phyloP scores from a whole-genome alignment of 2,797 vertebrate genomes.

The Trichosurus vulpecula region DNA sequence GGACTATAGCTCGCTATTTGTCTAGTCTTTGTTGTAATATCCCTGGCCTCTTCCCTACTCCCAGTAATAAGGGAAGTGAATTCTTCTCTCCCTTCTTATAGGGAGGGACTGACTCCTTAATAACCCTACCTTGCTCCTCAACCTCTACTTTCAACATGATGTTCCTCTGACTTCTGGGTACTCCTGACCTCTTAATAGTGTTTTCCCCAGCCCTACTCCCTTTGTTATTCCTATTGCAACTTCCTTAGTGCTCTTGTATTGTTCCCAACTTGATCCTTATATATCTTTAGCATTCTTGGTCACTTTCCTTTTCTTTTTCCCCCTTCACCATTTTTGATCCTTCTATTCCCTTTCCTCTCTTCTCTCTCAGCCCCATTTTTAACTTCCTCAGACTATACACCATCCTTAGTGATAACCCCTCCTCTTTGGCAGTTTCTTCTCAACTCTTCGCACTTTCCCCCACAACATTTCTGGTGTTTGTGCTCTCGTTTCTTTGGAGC shows the following conservation, averaged over 20 bases:
- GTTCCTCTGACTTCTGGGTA: not conserved
- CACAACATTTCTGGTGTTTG: not conserved
- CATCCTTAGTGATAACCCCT: not conserved
- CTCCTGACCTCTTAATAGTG: not conserved
- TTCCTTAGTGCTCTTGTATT: not conserved
- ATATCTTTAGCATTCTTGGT: not conserved
- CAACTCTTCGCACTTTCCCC: not conserved
- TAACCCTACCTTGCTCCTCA: not conserved
- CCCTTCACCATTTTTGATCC: not conserved
- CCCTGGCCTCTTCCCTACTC: not conserved
- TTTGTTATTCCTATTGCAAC: not conserved
- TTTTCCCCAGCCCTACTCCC: not conserved
- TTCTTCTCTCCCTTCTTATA: not conserved
- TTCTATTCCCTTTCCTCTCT: not conserved
- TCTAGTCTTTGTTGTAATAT: not conserved
- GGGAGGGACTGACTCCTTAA: not conserved
- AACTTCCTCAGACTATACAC: not conserved
- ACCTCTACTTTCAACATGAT: not conserved
- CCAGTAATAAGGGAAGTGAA: not conserved
- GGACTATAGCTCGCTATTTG: not conserved
- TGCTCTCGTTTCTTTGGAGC: not conserved
- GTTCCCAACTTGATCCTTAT: not conserved
- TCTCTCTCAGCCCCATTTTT: not conserved
- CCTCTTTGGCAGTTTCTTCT: not conserved
- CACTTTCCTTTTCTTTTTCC: not conserved